Evolutionary conservation across 2,888 invertebrate species (phyloP).

Genomic region (Mythimna ferrago): DNA sequence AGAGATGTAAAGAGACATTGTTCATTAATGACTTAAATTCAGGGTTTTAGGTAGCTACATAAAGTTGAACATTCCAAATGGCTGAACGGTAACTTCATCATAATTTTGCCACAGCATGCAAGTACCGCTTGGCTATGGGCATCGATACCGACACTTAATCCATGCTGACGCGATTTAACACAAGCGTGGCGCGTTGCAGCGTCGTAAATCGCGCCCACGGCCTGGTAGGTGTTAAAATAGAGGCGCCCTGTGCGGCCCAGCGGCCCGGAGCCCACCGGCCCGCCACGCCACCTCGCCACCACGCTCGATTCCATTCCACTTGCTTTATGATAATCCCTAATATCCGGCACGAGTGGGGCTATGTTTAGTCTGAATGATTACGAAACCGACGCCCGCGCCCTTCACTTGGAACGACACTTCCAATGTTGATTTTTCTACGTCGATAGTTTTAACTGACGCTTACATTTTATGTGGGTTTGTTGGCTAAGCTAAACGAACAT

Average conservation of each 20-base stretch:
- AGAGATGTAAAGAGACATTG: not conserved
- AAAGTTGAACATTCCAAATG: not conserved
- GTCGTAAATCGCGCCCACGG: constrained; percentile 89
- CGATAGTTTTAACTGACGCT: constrained; percentile 58
- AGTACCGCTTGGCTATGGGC: constrained; percentile 32
- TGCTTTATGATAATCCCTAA: constrained; percentile 90
- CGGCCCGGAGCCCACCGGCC: constrained; percentile 61
- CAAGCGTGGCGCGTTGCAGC: constrained; percentile 71
- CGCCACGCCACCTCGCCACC: constrained; percentile 62
- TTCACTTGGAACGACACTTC: constrained; percentile 61
- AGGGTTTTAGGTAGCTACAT: not conserved
- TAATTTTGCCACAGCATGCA: constrained; percentile 27
- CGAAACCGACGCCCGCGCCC: constrained; percentile 72
- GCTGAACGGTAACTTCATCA: not conserved
- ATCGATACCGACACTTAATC: constrained; percentile 72
- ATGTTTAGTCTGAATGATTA: constrained; percentile 81
- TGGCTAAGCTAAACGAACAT: constrained; percentile 38
- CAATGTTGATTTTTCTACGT: constrained; percentile 63
- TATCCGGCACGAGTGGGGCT: constrained; percentile 86
- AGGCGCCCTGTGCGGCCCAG: constrained; percentile 87
- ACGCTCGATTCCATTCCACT: constrained; percentile 84
- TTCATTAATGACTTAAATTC: not conserved
- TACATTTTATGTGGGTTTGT: constrained; percentile 55
- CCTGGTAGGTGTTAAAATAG: constrained; percentile 89
- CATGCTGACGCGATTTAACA: constrained; percentile 72